Conservation (phyloP, 2,797 vertebrate genomes). For the Champsocephalus esox region DNA sequence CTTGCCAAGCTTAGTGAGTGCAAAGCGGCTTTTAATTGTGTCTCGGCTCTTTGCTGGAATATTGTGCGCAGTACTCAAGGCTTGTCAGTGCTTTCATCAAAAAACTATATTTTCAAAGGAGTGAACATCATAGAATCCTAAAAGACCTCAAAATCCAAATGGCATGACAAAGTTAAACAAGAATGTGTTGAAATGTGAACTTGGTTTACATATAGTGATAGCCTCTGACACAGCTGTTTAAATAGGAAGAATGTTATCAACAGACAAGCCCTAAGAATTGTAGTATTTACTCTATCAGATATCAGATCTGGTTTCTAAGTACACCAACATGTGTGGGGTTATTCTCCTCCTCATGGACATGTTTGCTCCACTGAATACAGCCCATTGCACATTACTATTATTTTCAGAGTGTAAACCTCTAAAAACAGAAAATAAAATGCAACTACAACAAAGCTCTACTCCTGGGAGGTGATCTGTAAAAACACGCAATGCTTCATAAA, state of each 20-base stretch:
- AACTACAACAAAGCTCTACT: constrained; percentile 79
- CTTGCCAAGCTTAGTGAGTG: constrained; percentile 75
- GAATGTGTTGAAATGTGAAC: constrained; percentile 40
- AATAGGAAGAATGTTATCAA: constrained; percentile 13
- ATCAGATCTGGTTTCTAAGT: not conserved
- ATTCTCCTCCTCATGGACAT: not conserved
- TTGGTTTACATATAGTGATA: constrained; percentile 10
- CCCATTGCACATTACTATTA: not conserved
- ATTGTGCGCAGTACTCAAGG: constrained; percentile 56
- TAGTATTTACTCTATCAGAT: not conserved
- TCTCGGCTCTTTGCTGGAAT: constrained; percentile 65
- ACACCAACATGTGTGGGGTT: not conserved
- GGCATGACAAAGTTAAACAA: constrained; percentile 28
- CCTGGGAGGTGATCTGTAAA: constrained; percentile 84
- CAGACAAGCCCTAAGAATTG: constrained; percentile 8
- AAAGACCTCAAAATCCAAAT: constrained; percentile 27
- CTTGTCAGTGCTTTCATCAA: constrained; percentile 64
- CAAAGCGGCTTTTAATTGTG: constrained; percentile 82
- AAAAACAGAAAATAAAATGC: constrained; percentile 30
- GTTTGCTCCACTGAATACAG: constrained; percentile 2
- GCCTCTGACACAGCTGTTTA: constrained; percentile 22
- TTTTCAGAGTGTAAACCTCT: constrained; percentile 15
- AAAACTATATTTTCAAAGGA: constrained; percentile 62
- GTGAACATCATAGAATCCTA: constrained; percentile 44
- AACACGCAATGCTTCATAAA: constrained; percentile 85